These are phyloP conservation scores for Orchestes rusci DNA, from an alignment of 2,888 invertebrate species.

Conservation along the genomic window DNA sequence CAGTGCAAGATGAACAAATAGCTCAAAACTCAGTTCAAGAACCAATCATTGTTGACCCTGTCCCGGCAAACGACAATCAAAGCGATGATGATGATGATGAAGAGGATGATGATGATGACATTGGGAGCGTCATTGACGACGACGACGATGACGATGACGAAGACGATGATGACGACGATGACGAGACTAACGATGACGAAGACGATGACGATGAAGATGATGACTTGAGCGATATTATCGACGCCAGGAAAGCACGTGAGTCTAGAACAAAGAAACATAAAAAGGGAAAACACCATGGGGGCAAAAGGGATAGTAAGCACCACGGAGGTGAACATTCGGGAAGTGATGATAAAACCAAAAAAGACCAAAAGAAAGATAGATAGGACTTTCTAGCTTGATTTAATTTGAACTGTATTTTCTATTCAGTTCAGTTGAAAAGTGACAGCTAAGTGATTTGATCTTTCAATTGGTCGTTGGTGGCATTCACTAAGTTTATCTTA, in stretches of 20 bases:
- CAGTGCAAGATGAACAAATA: constrained; percentile 30
- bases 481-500: too few species aligned
- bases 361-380: constrained; percentile 35
- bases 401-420: too few species aligned
- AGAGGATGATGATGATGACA: constrained; percentile 51
- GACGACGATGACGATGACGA: constrained; percentile 57
- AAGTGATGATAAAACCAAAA: constrained; percentile 32
- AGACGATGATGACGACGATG: constrained; percentile 54
- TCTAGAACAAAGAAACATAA: constrained; percentile 47
- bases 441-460: too few species aligned
- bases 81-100: constrained; percentile 50
- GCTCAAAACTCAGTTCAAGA: constrained; percentile 33
- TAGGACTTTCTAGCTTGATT: too few species aligned
- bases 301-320: constrained; percentile 28
- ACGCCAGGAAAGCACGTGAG: constrained; percentile 77
- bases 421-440: too few species aligned
- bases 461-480: too few species aligned
- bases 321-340: constrained; percentile 37
- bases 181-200: constrained; percentile 52
- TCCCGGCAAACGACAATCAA: constrained; percentile 47
- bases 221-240: constrained; percentile 49
- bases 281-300: constrained; percentile 36
- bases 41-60: constrained; percentile 38
- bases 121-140: constrained; percentile 48
- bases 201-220: constrained; percentile 54